phyloP scores from a whole-genome alignment of 2,113 vertebrate genomes.

The Xiphophorus hellerii region DNA sequence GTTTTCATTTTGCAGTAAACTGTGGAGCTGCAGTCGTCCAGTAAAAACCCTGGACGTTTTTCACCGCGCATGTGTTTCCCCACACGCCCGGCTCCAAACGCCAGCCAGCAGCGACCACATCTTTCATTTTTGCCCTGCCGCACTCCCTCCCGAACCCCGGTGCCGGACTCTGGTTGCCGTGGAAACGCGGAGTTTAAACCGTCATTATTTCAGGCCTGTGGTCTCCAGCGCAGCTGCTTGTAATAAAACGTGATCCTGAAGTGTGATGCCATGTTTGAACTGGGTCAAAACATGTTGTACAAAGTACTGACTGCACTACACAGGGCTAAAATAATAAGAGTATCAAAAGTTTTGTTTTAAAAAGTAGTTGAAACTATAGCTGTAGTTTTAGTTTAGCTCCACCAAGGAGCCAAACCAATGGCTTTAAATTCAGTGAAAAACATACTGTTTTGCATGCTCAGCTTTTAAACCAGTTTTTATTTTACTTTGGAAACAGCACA shows the following conservation, averaged over 20 bases:
- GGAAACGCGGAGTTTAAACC: conserved; percentile 29
- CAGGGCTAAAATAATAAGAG: not conserved
- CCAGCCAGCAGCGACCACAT: conserved; percentile 21
- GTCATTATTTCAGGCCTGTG: conserved; percentile 35
- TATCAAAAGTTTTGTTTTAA: not conserved
- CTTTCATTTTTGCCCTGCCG: conserved; percentile 39
- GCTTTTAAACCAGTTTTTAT: too few species aligned
- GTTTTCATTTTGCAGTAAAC: conserved; percentile 5
- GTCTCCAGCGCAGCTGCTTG: conserved; percentile 49
- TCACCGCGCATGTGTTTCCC: not conserved
- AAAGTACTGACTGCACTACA: not conserved
- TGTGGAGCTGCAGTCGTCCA: conserved; percentile 9
- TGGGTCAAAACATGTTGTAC: not conserved
- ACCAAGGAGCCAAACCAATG: too few species aligned
- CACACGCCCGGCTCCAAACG: conserved; percentile 23
- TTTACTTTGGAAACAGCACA: too few species aligned
- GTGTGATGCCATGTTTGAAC: conserved; percentile 12
- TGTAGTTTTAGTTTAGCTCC: too few species aligned
- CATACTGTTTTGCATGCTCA: too few species aligned
- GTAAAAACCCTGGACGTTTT: conserved; percentile 15
- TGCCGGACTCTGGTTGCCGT: conserved; percentile 17
- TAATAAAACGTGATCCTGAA: conserved; percentile 40
- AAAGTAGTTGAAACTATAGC: too few species aligned
- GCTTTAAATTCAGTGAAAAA: too few species aligned
- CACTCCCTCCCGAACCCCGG: conserved; percentile 9